Percentiles rank a stretch among this genome's conserved stretches.
phyloP scores from a whole-genome alignment of 2,888 invertebrate species.

The Macrostomum cliftonense region DNA sequence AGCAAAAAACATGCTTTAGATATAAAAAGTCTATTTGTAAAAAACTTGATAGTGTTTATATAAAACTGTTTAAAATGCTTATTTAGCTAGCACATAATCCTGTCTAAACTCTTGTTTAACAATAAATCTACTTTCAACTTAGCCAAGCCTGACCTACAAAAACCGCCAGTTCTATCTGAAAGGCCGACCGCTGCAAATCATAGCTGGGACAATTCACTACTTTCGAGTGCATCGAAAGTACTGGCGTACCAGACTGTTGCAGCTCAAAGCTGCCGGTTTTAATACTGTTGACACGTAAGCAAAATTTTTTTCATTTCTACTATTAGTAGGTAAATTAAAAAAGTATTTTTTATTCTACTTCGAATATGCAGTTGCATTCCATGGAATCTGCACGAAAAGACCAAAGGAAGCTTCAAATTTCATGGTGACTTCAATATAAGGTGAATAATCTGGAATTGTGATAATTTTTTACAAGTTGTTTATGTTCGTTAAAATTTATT shows the following conservation, averaged over 20 bases:
- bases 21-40: no score
- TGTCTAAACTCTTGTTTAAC: no score
- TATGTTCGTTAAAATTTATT: no score
- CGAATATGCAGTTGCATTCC: conserved; percentile 30
- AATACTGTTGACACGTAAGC: conserved; percentile 33
- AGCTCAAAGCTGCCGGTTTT: conserved; percentile 29
- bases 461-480: background rate
- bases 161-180: conserved; percentile 19
- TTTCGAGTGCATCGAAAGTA: conserved; percentile 26
- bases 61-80: no score
- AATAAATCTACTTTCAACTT: no score
- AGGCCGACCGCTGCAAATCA: conserved; percentile 21
- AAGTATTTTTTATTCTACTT: no score
- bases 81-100: no score
- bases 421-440: conserved; percentile 26
- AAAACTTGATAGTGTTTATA: no score
- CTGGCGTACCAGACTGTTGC: conserved; percentile 26
- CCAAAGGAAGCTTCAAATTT: conserved; percentile 24
- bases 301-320: background rate
- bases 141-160: background rate
- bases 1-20: no score
- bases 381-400: conserved; percentile 32
- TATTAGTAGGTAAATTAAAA: conserved; percentile 1
- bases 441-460: conserved; percentile 14
- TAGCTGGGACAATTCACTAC: conserved; percentile 31